phyloP scores from a whole-genome alignment of 2,113 vertebrate species.

The Trematocara variabile region DNA sequence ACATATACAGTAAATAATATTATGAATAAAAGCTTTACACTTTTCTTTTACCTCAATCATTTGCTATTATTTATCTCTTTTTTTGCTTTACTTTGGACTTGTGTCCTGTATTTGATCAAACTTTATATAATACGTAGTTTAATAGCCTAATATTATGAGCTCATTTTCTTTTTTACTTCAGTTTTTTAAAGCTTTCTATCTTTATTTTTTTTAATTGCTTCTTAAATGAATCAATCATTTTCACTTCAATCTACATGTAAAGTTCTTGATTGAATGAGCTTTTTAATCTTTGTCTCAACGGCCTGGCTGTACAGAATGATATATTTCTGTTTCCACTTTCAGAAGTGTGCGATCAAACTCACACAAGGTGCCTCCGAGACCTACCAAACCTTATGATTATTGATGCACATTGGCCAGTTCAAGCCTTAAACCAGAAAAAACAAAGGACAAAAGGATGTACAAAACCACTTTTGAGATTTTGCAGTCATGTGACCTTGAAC shows the following conservation, averaged over 20 bases:
- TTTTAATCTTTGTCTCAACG: neutral
- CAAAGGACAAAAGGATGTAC: fast-evolving
- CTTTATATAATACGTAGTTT: neutral
- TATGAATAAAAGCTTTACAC: neutral
- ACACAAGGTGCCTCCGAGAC: neutral
- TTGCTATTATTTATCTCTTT: neutral
- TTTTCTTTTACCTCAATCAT: neutral
- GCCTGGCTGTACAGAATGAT: neutral
- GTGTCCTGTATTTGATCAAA: neutral
- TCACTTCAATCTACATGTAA: neutral
- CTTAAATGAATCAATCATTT: neutral
- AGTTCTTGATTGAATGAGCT: neutral
- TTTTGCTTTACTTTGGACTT: neutral
- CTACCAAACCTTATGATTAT: neutral
- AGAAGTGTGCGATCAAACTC: neutral
- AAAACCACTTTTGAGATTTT: neutral
- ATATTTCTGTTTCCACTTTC: neutral
- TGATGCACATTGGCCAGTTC: neutral
- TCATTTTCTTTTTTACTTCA: neutral
- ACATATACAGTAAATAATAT: neutral
- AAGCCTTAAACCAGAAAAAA: neutral
- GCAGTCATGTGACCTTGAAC: neutral
- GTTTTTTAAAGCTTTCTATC: neutral
- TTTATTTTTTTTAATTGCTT: too few species aligned
- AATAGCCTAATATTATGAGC: fast-evolving